Percentiles rank a stretch among this genome's conserved stretches.
Evolutionary conservation across 2,888 invertebrate genomes (phyloP).

Genomic region (Helobdella robusta): DNA sequence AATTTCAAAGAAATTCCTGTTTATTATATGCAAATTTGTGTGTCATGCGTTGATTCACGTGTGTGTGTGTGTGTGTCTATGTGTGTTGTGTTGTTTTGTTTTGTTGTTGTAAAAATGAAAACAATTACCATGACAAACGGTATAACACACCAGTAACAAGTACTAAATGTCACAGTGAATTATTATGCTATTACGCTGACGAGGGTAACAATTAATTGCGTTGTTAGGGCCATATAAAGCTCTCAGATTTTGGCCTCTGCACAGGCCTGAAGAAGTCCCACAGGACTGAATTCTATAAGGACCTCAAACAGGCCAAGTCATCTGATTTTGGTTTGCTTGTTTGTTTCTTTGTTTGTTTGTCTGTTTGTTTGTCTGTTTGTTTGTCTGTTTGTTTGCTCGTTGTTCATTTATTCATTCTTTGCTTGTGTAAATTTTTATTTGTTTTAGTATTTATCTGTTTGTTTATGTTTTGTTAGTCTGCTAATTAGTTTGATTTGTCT

Average conservation of each 20-base stretch:
- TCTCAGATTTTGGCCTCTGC: slow-evolving; percentile 95
- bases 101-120: no score
- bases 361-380: slow-evolving; percentile 60
- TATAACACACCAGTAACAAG: no score
- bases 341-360: slow-evolving; percentile 10
- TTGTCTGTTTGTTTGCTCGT: not conserved
- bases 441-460: not conserved
- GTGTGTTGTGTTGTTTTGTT: no score
- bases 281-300: slow-evolving; percentile 95
- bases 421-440: not conserved
- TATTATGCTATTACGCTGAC: no score
- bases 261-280: slow-evolving; percentile 98
- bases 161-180: no score
- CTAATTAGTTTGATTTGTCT: not conserved
- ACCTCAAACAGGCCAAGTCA: slow-evolving; percentile 61
- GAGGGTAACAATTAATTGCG: no score
- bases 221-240: slow-evolving; percentile 83
- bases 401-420: not conserved
- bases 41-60: no score
- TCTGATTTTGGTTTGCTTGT: slow-evolving; percentile 77
- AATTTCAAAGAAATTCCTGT: no score
- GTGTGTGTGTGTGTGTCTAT: no score
- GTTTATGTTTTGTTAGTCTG: not conserved
- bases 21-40: not conserved
- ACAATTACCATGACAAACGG: no score